Conservation (phyloP, 2,888 invertebrate species). For the Agrochola litura region DNA sequence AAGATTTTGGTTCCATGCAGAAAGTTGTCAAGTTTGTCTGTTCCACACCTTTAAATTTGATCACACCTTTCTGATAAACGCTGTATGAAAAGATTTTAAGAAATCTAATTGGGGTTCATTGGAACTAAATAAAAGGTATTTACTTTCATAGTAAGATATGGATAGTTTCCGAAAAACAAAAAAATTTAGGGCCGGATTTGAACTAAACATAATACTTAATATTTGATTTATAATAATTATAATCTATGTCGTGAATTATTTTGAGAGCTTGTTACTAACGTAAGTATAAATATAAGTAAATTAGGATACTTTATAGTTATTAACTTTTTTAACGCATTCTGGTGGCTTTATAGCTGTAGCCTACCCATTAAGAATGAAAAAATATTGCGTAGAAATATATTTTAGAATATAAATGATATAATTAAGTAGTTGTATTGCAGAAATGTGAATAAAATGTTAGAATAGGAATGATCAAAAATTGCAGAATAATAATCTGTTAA, state of each 20-base stretch:
- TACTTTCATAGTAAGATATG: neutral
- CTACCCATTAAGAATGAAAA: neutral
- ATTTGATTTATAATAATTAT: slow-evolving; percentile 2
- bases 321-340: neutral
- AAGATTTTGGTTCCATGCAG: too few species aligned
- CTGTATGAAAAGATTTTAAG: neutral
- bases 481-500: neutral
- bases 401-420: neutral
- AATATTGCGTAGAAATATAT: slow-evolving; percentile 10
- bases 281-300: neutral
- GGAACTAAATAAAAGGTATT: neutral
- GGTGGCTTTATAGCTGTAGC: neutral
- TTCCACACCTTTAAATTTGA: too few species aligned
- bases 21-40: too few species aligned
- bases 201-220: neutral
- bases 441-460: neutral
- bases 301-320: neutral
- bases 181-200: neutral
- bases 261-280: neutral
- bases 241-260: neutral
- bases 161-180: neutral
- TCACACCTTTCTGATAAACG: too few species aligned
- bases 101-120: neutral
- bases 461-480: neutral
- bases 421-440: neutral